phyloP scores from a whole-genome alignment of 2,113 vertebrate genomes.

The Phaetusa simplex region DNA sequence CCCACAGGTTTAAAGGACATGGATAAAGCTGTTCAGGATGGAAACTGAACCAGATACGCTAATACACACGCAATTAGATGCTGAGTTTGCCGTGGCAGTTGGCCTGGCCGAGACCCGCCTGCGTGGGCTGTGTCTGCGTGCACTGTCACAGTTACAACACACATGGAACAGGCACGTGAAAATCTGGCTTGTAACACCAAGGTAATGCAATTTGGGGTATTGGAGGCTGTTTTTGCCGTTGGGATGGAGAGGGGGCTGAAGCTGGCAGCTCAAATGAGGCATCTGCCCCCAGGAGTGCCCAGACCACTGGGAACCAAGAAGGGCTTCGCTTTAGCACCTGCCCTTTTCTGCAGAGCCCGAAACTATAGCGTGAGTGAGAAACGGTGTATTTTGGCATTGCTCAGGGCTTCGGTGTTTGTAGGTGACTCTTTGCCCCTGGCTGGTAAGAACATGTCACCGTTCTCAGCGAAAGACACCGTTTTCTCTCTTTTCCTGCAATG shows the following conservation, averaged over 20 bases:
- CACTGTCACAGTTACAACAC: accelerated
- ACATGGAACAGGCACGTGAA: accelerated
- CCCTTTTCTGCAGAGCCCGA: neutral
- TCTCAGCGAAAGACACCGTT: neutral
- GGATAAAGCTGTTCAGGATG: neutral
- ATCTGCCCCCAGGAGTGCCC: neutral
- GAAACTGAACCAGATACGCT: neutral
- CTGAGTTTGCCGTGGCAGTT: neutral
- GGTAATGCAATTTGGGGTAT: neutral
- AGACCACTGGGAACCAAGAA: neutral
- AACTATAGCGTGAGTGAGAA: neutral
- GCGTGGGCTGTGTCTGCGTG: too few species aligned
- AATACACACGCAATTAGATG: accelerated
- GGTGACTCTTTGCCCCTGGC: neutral
- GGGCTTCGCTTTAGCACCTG: neutral
- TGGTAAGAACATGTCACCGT: neutral
- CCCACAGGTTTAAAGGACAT: neutral
- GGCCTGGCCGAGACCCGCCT: neutral
- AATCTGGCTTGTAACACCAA: neutral
- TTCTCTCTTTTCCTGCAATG: neutral
- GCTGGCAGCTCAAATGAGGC: neutral
- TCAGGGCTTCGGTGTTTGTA: neutral
- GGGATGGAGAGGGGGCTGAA: neutral
- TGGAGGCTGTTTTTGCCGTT: neutral
- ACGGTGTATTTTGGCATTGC: neutral